Conservation (phyloP, 2,888 invertebrate species). For the Spatulosminthurus flaviceps region DNA sequence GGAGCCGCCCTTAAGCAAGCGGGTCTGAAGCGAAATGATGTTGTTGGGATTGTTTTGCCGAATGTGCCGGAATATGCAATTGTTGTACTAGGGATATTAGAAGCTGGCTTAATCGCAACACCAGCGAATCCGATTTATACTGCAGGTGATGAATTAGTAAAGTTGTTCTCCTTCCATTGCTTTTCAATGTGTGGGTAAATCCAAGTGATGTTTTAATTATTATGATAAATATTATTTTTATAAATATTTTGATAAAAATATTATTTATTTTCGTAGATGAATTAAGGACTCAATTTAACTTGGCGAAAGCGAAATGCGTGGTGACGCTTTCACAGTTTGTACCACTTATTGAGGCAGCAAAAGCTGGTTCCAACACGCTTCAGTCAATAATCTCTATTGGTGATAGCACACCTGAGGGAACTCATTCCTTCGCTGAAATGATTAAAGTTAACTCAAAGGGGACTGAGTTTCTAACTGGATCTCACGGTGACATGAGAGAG, state of each 20-base stretch:
- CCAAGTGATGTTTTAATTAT: background rate
- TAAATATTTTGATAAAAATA: too few species aligned
- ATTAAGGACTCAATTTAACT: slow-evolving; percentile 50
- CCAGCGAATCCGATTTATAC: slow-evolving; percentile 64
- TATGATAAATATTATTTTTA: background rate
- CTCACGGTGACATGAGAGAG: slow-evolving; percentile 49
- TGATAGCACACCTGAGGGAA: slow-evolving; percentile 53
- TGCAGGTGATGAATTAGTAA: slow-evolving; percentile 41
- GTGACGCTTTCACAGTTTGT: slow-evolving; percentile 54
- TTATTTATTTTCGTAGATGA: slow-evolving; percentile 45
- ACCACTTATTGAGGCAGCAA: slow-evolving; percentile 19
- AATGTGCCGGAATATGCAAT: slow-evolving; percentile 64
- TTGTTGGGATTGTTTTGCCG: slow-evolving; percentile 63
- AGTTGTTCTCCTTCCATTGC: background rate
- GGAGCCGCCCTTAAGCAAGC: slow-evolving; percentile 55
- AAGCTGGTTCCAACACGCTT: slow-evolving; percentile 26
- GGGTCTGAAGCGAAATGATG: slow-evolving; percentile 57
- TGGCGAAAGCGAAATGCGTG: slow-evolving; percentile 52
- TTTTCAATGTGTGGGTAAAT: background rate
- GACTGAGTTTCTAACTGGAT: slow-evolving; percentile 51
- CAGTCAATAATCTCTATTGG: slow-evolving; percentile 53
- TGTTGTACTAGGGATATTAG: slow-evolving; percentile 55
- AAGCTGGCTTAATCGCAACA: slow-evolving; percentile 58
- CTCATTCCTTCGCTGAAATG: slow-evolving; percentile 60
- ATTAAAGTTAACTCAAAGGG: slow-evolving; percentile 52